Percentiles rank a stretch among this genome's conserved stretches.
These are phyloP conservation scores for Bombyx huttoni DNA, from an alignment of 2,888 invertebrate species.

Conservation along the genomic window DNA sequence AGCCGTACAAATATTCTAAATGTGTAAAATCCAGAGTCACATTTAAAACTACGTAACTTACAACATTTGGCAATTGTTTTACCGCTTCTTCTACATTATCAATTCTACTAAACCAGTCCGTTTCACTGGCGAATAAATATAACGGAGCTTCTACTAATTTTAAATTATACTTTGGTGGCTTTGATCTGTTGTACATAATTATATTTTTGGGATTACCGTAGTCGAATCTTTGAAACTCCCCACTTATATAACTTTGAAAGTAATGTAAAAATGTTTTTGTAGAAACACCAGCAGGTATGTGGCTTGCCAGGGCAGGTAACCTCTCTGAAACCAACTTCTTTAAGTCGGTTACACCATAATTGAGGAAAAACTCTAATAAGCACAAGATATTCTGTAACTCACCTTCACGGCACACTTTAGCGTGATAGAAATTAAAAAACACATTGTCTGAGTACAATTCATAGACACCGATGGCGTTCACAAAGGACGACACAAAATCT, in stretches of 20 bases:
- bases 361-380: slow-evolving; percentile 34
- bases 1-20: slow-evolving; percentile 49
- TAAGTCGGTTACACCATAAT: slow-evolving; percentile 36
- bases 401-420: slow-evolving; percentile 28
- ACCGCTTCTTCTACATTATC: slow-evolving; percentile 30
- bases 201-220: slow-evolving; percentile 31
- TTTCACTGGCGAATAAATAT: slow-evolving; percentile 39
- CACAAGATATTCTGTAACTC: slow-evolving; percentile 33
- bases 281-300: slow-evolving; percentile 48
- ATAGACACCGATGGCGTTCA: slow-evolving; percentile 30
- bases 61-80: slow-evolving; percentile 29
- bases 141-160: slow-evolving; percentile 35
- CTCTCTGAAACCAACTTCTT: slow-evolving; percentile 30
- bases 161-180: slow-evolving; percentile 41
- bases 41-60: slow-evolving; percentile 28
- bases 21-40: slow-evolving; percentile 44
- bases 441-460: slow-evolving; percentile 36
- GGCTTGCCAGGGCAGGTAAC: slow-evolving; percentile 43
- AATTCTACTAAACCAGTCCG: slow-evolving; percentile 44
- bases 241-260: slow-evolving; percentile 39
- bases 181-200: slow-evolving; percentile 22
- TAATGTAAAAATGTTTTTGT: slow-evolving; percentile 44
- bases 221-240: slow-evolving; percentile 45
- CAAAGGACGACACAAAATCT: slow-evolving; percentile 18
- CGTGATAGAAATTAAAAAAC: slow-evolving; percentile 28